Evolutionary conservation across 2,888 invertebrate genomes (phyloP).

Genomic region (Drosophila robusta): DNA sequence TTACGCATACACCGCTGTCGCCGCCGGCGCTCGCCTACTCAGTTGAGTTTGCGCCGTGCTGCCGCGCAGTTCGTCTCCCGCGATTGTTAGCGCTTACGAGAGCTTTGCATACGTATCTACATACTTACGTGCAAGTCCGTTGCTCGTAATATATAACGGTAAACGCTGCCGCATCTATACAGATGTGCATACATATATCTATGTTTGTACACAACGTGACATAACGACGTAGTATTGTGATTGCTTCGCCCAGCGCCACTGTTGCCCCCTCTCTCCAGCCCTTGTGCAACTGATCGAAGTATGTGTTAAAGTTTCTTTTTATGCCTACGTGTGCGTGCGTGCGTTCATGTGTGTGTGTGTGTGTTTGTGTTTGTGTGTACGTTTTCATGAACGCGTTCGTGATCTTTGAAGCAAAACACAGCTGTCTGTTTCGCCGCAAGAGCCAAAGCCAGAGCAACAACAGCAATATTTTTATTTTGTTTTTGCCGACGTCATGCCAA

Average conservation of each 20-base stretch:
- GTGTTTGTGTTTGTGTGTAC: slow-evolving; percentile 29
- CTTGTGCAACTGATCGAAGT: slow-evolving; percentile 24
- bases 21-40: slow-evolving; percentile 44
- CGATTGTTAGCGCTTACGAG: slow-evolving; percentile 53
- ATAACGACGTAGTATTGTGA: slow-evolving; percentile 73
- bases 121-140: too few species aligned
- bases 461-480: slow-evolving; percentile 34
- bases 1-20: slow-evolving; percentile 43
- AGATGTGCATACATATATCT: slow-evolving; percentile 35
- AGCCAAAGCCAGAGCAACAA: slow-evolving; percentile 40
- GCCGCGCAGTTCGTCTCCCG: slow-evolving; percentile 59
- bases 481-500: slow-evolving; percentile 75
- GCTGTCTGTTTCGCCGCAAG: slow-evolving; percentile 69
- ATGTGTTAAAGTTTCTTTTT: slow-evolving; percentile 50
- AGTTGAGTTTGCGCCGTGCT: slow-evolving; percentile 70
- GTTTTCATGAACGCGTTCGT: slow-evolving; percentile 81
- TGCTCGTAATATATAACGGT: slow-evolving; percentile 60
- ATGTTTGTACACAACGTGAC: slow-evolving; percentile 60
- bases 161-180: slow-evolving; percentile 21
- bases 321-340: slow-evolving; percentile 16
- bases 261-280: neutral
- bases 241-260: slow-evolving; percentile 40
- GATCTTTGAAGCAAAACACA: slow-evolving; percentile 82
- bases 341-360: slow-evolving; percentile 25
- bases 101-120: slow-evolving; percentile 23